Evolutionary conservation across 2,888 invertebrate genomes (phyloP).

Genomic region (Philereme transversata): DNA sequence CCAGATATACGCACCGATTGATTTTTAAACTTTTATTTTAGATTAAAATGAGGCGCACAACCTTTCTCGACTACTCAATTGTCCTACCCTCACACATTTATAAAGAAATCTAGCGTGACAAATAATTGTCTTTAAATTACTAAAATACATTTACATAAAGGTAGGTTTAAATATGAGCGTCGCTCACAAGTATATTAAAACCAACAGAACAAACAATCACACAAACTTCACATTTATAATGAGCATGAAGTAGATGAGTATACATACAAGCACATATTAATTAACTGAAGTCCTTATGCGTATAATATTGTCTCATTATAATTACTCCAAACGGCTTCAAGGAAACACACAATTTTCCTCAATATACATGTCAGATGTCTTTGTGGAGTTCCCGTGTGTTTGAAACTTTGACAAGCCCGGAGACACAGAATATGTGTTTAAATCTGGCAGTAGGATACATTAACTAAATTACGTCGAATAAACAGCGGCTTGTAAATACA

Average conservation of each 20-base stretch:
- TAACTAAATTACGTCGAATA: not conserved
- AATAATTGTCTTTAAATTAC: too few relatives aligned
- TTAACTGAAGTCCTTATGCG: conserved; percentile 1
- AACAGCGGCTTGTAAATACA: too few relatives aligned
- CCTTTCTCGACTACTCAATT: too few relatives aligned
- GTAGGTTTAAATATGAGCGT: too few relatives aligned
- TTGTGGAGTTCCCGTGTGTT: conserved; percentile 10
- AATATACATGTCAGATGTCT: conserved; percentile 17
- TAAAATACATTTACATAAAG: too few relatives aligned
- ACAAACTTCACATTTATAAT: not conserved
- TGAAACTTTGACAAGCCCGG: conserved; percentile 7
- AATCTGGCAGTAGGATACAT: not conserved
- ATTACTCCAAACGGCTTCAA: conserved; percentile 6
- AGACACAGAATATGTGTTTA: not conserved
- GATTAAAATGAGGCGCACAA: too few relatives aligned
- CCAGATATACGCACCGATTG: too few relatives aligned
- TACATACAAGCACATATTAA: conserved; percentile 15
- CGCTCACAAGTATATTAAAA: too few relatives aligned
- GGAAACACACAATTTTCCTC: conserved; percentile 13
- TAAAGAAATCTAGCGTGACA: too few relatives aligned
- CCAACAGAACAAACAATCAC: too few relatives aligned
- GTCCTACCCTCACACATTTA: too few relatives aligned
- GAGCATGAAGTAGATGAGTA: conserved; percentile 4
- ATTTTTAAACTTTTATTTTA: too few relatives aligned
- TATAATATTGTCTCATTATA: conserved; percentile 14